Evolutionary conservation across 2,888 invertebrate species (phyloP), one percentile per base, ranked within the genome.

Genomic region (Cryptocephalus moraei): DNA sequence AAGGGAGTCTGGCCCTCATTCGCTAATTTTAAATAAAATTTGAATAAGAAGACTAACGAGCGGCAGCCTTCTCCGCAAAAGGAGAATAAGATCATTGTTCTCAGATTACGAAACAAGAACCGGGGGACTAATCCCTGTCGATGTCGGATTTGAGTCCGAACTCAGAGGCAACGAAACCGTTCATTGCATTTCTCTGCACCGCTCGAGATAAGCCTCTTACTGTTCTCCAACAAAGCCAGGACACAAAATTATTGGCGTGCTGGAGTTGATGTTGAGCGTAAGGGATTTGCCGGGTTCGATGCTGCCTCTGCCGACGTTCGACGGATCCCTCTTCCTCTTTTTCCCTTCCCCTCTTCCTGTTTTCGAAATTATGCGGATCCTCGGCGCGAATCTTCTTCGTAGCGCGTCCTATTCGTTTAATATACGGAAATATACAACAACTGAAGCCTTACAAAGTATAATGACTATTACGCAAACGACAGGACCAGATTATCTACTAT

Each of bases 21-120:
- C 22, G 6, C 22, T 47, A 43, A 47, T 47, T 47, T 44, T 43
- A 47, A 47, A 47, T 44, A 47, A 36, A 43, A 40, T 44, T 44
- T 47, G 47, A 47, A 47, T 47, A 47, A 47, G 43, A 44, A 44
- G 47, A 36, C 44, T 47, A 47, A 47, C 47, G 47, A 47, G 34
- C 33, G 44, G 43, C 34, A 40, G 47, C 43, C 34, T 43, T 33
- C 36, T 41, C 38, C 33, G 44, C 31, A 34, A 39, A 34, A 13
- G 32, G 33, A 44, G 44, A 47, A 46, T 39, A 40, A 47, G 44
- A 47, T 47, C 47, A 47, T 47, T 47, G 47, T 47, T 47, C 47
- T 47, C 47, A 47, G 47, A 47, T 47, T 47, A 47, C 47, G 44
- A 39, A 39, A 44, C 40, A 44, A 22, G 47, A 44, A 41, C 44